A percentile compares a stretch with the other conserved stretches of the same genome.
Evolutionary conservation across 2,113 vertebrate species (phyloP).

Genomic region (Cyanistes caeruleus): DNA sequence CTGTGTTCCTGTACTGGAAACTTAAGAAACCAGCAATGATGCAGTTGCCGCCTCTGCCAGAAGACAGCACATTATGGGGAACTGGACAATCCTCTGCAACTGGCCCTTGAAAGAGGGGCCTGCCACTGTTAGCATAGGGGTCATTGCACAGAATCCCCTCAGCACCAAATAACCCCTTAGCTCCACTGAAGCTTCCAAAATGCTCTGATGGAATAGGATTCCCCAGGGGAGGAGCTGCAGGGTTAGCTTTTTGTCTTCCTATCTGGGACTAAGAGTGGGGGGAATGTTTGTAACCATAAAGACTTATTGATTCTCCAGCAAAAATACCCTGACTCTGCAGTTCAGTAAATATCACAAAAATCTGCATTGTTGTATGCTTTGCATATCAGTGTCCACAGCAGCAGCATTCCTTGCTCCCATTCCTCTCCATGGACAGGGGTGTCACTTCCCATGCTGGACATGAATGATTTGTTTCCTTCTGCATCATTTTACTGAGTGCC

Average conservation of each 20-base stretch:
- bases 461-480: rapidly evolving
- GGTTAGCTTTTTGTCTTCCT: neutral
- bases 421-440: rapidly evolving
- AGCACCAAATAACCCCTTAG: neutral
- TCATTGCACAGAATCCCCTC: neutral
- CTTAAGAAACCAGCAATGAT: neutral
- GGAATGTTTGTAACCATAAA: neutral
- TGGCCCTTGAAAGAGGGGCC: neutral
- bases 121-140: neutral
- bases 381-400: neutral
- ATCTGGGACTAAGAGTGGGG: neutral
- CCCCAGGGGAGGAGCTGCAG: neutral
- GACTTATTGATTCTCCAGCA: neutral
- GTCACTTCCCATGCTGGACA: neutral
- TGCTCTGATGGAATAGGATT: neutral
- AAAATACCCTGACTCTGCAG: neutral
- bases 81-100: neutral
- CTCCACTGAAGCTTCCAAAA: neutral
- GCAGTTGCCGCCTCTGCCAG: neutral
- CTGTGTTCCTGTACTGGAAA: neutral
- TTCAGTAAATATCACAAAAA: neutral
- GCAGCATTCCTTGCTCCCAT: neutral
- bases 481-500: neutral
- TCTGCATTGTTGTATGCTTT: neutral
- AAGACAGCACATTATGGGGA: neutral